Evolutionary conservation across 2,113 vertebrate species (phyloP).

Genomic region (Brachyhypopomus gauderio): DNA sequence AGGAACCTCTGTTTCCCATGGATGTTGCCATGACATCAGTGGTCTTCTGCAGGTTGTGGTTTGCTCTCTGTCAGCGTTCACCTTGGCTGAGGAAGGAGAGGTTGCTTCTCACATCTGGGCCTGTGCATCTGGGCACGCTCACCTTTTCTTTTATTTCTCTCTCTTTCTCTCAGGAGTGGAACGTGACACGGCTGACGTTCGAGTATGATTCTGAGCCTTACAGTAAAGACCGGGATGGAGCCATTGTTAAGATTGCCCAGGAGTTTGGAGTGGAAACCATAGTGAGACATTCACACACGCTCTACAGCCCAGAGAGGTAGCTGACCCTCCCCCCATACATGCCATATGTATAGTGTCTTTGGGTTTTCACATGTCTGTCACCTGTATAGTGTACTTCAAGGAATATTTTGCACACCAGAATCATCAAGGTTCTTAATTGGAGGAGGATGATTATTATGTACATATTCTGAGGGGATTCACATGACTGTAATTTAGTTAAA

Average conservation of each 20-base stretch:
- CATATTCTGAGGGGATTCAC: neutral
- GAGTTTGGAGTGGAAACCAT: slow-evolving; percentile 92
- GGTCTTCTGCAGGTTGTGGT: no score
- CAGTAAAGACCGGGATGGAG: slow-evolving; percentile 91
- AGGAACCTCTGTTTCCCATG: no score
- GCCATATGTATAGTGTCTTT: no score
- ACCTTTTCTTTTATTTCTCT: neutral
- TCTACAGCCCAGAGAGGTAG: slow-evolving; percentile 92
- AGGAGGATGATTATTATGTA: no score
- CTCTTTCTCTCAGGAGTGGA: slow-evolving; percentile 84
- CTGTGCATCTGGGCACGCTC: neutral
- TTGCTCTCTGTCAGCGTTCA: no score
- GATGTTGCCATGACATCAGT: no score
- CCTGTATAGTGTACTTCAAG: no score
- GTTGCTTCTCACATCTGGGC: no score
- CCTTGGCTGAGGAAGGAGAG: no score
- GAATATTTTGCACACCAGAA: neutral
- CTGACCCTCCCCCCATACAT: slow-evolving; percentile 15
- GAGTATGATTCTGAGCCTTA: slow-evolving; percentile 95
- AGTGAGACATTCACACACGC: slow-evolving; percentile 90
- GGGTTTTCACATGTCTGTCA: no score
- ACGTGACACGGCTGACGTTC: slow-evolving; percentile 89
- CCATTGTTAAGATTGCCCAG: slow-evolving; percentile 93
- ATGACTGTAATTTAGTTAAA: neutral
- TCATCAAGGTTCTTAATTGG: neutral